Conservation (phyloP, 1,140 invertebrate genomes). For the Chymomyza costata region DNA sequence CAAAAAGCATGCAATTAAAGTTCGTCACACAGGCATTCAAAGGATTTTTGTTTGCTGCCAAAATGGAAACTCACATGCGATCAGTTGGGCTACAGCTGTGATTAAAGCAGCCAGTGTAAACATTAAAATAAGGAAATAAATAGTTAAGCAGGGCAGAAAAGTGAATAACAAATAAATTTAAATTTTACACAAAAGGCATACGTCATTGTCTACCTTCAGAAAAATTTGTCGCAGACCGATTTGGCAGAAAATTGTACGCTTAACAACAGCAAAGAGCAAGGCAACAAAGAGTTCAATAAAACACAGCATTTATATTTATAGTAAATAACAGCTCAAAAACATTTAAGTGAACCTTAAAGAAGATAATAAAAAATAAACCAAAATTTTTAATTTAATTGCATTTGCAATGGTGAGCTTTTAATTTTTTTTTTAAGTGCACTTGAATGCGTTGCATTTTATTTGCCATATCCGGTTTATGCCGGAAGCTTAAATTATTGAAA, state of each 20-base stretch:
- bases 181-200: no score
- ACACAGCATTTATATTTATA: no score
- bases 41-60: slow-evolving; percentile 16
- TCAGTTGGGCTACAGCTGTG: slow-evolving; percentile 12
- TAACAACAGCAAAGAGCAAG: no score
- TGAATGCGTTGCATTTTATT: slow-evolving; percentile 58
- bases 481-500: slow-evolving; percentile 70
- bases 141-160: no score
- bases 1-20: slow-evolving; percentile 49
- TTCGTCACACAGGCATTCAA: slow-evolving; percentile 10
- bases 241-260: no score
- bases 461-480: slow-evolving; percentile 65
- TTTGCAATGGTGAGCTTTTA: not conserved
- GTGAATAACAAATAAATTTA: slow-evolving; percentile 3
- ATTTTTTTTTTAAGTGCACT: slow-evolving; percentile 39
- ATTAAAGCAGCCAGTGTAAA: slow-evolving; percentile 19
- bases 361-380: not conserved
- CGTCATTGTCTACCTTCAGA: no score
- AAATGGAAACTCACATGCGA: slow-evolving; percentile 26
- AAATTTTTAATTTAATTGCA: slow-evolving; percentile 7
- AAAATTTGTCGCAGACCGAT: no score
- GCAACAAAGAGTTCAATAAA: no score
- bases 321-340: no score
- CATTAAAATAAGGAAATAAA: no score
- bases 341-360: no score